A percentile compares a stretch with the other conserved stretches of the same genome.
Conservation (phyloP, 1,140 invertebrate genomes). For the Ceratina japonica region DNA sequence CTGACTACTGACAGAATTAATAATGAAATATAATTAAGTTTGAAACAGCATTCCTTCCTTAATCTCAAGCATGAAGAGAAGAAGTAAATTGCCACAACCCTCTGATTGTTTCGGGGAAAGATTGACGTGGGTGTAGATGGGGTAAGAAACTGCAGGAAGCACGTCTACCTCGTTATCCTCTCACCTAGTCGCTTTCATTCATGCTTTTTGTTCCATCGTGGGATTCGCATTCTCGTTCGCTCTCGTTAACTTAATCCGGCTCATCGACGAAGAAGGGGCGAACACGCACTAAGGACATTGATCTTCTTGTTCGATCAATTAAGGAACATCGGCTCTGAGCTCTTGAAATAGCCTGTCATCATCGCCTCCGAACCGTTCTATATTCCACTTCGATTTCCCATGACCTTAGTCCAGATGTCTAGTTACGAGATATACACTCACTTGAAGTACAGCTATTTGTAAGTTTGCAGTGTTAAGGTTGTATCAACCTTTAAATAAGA, state of each 20-base stretch:
- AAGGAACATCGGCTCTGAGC: constrained; percentile 45
- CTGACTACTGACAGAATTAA: too few relatives aligned
- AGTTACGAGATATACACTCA: too few relatives aligned
- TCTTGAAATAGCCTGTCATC: constrained; percentile 35
- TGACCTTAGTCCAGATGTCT: constrained; percentile 1
- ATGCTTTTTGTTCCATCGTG: constrained; percentile 41
- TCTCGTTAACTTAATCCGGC: constrained; percentile 47
- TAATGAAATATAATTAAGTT: too few relatives aligned
- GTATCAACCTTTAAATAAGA: too few relatives aligned
- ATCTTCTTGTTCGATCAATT: constrained; percentile 59
- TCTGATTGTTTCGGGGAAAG: constrained; percentile 15
- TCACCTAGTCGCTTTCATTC: constrained; percentile 16
- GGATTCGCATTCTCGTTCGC: constrained; percentile 45
- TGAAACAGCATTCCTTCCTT: too few relatives aligned
- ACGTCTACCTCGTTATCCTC: constrained; percentile 53
- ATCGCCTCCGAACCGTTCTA: constrained; percentile 11
- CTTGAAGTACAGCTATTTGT: too few relatives aligned
- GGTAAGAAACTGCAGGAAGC: constrained; percentile 3
- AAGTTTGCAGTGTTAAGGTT: too few relatives aligned
- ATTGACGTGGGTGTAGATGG: constrained; percentile 53
- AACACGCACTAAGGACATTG: constrained; percentile 37
- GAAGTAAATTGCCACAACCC: constrained; percentile 44
- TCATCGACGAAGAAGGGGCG: constrained; percentile 12
- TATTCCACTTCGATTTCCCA: constrained; percentile 39
- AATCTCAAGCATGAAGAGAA: background rate